Evolutionary conservation across 2,797 vertebrate species (phyloP).

Genomic region (Squalus acanthias): DNA sequence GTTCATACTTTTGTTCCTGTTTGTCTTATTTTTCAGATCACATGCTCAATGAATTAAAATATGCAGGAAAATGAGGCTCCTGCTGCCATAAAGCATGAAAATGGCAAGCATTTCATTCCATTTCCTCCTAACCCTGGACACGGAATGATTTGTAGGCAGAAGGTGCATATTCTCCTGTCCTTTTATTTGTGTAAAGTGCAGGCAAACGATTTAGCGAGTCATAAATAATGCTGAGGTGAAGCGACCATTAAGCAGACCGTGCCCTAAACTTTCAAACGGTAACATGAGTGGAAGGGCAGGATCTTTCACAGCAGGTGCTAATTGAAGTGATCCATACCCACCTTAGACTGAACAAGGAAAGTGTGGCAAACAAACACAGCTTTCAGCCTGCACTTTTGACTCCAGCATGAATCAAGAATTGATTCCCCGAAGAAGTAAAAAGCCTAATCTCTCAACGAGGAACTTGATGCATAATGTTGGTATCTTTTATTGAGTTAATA

Average conservation of each 20-base stretch:
- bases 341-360: neutral
- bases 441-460: neutral
- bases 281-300: conserved; percentile 14
- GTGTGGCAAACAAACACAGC: neutral
- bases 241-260: neutral
- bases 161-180: neutral
- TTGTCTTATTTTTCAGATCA: neutral
- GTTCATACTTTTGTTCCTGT: too few species aligned
- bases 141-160: neutral
- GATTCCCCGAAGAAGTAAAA: neutral
- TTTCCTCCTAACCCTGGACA: neutral
- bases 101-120: neutral
- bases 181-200: neutral
- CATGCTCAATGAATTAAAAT: neutral
- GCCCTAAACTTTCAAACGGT: neutral
- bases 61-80: neutral
- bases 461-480: neutral
- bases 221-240: neutral
- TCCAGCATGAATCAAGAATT: conserved; percentile 4
- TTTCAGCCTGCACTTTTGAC: neutral
- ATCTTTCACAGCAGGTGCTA: conserved; percentile 1
- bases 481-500: neutral
- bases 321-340: conserved; percentile 10
- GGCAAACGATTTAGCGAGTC: neutral
- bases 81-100: neutral